Evolutionary conservation across 2,113 vertebrate species (phyloP), one percentile per base, ranked within the genome.

Genomic region (Rhinichthys klamathensis): DNA sequence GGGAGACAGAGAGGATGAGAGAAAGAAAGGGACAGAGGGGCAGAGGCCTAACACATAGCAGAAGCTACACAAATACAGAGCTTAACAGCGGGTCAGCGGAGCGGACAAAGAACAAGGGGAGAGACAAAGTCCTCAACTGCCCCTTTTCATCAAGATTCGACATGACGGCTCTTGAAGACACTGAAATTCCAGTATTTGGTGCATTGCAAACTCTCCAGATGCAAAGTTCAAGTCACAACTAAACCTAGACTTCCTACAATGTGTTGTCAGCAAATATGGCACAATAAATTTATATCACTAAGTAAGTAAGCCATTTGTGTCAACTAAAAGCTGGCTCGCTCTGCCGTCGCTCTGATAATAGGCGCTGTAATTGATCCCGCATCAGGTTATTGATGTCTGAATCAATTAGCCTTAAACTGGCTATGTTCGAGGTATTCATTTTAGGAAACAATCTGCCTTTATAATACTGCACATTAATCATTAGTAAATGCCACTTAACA

Each of bases 401-500:
- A 70, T 78, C 67, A 88, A 82, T 83, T 88, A 80, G 84, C 82
- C 74, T 80, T 86, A 80, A 84, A 86, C 87, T 72, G 70, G 79
- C 58, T 69, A 74, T 86, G 80, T 86, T 88, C 1, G 60, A 88
- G 82, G 79, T 84, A 88, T 88, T 85, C 88, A 88, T 88, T 89
- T 84, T 86, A 80, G 85, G 84, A 87, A 90, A 90, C 85, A 88
- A 90, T 88, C 89, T 90, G 86, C 87, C 85, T 87, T 90, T 90
- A 81, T 88, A 88, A 90, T 88, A 87, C 87, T 74, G 73, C 49
- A 70, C 89, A 88, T 90, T 90, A 90, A 90, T 90, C 89, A 90
- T 86, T 90, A 90, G 87, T 84, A 85, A 90, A 90, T 82, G 87
- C 87, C 89, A 90, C 89, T 90, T 90, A 90, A 88, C 87, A 90